These are phyloP conservation scores for Astropecten irregularis DNA, from an alignment of 53 echinoderm and acorn worm genomes.

Conservation along the genomic window DNA sequence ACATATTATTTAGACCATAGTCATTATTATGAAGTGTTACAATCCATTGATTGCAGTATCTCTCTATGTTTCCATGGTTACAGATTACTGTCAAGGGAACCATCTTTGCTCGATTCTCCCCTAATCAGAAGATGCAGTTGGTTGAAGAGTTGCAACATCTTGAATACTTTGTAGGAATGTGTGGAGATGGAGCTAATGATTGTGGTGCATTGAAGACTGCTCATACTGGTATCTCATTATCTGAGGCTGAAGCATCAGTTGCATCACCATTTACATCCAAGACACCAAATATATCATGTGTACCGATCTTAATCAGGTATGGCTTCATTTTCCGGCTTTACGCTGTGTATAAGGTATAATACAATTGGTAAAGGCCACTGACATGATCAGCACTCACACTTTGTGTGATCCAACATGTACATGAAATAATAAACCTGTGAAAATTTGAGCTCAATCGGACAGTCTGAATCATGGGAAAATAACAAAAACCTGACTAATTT, in stretches of 20 bases:
- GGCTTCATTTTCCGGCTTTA: too few species aligned
- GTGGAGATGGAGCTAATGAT: conserved; percentile 79
- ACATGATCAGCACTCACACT: too few species aligned
- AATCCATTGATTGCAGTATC: too few species aligned
- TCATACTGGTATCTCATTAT: conserved; percentile 68
- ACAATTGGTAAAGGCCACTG: not conserved
- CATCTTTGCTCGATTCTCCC: conserved; percentile 82
- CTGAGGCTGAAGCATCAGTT: conserved; percentile 77
- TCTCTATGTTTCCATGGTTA: too few species aligned
- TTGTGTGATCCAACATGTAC: too few species aligned
- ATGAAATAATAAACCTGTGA: too few species aligned
- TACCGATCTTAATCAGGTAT: conserved; percentile 74
- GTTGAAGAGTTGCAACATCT: conserved; percentile 66
- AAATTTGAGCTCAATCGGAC: too few species aligned
- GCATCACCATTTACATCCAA: conserved; percentile 85
- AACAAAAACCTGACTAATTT: too few species aligned
- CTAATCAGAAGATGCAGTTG: conserved; percentile 71
- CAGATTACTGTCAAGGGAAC: conserved; percentile 85
- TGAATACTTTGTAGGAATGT: conserved; percentile 70
- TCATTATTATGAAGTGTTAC: too few species aligned
- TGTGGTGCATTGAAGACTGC: conserved; percentile 82
- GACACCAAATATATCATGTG: conserved; percentile 76
- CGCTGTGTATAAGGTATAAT: too few species aligned
- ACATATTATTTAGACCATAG: too few species aligned
- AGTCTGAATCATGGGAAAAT: too few species aligned